Base-by-base conservation (phyloP, 2,113 vertebrate species). In the Castor canadensis region DNA sequence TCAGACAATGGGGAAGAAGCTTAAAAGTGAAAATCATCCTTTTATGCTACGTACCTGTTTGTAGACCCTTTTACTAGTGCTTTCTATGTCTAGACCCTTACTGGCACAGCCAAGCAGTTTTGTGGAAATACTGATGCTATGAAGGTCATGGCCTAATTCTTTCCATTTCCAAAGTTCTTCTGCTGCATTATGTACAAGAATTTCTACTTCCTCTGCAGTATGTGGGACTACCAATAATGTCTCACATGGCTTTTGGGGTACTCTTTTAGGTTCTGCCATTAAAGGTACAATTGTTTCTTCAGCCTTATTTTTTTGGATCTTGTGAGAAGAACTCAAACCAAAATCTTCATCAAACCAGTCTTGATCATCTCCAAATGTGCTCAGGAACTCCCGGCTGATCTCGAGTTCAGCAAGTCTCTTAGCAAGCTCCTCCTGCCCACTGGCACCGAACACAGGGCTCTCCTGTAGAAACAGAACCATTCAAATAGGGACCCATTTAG, bases 271-370 rank as follows among this genome's bases (percentile, higher is more conserved):
- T 93, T 99, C 99, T n/a, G 97, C 98, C 52, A 99, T 98, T 82
- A 98, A 98, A 81, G 97, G 93, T 88, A 98, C 96, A 96, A 98
- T 96, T 92, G 98, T 85, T 71, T 98, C 98, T 97, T 98, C 98
- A n/a, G 98, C 96, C 88, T 98, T 98, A 94, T 98, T 98, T 97
- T 99, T 99, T 90, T 99, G 99, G 94, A 99, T 98, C 97, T 99
- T 98, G 16, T 49, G 98, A 47, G 99, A 99, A 47, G 99, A 99
- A 94, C 99, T 99, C 96, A 99, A 99, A 80, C 99, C 99, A 97
- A 99, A 99, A 98, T 99, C 99, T 97, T 99, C 99, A 97, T 99
- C 99, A 97, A 99, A 99, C 99, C 99, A 99, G 97, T 99, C 99
- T 72, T 99, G 99, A 71, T 99, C 99, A 60, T 99, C 99, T 87